Percentiles rank a stretch among this genome's conserved stretches.
These are phyloP conservation scores for Malthinus seriepunctatus DNA, from an alignment of 2,888 invertebrate genomes.

Conservation along the genomic window DNA sequence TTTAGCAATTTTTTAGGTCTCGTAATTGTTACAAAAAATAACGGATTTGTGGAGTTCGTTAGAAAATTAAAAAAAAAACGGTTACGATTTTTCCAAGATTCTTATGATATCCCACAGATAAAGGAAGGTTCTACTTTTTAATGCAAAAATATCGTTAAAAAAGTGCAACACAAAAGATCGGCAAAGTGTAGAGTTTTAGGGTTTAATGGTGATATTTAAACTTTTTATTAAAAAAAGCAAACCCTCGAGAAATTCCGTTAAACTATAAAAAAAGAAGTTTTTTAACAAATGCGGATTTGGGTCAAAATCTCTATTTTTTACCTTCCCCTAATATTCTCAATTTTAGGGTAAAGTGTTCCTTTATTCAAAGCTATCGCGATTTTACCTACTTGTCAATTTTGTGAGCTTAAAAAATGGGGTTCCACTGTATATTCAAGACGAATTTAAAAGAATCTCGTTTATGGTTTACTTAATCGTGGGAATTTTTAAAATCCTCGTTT, in stretches of 20 bases:
- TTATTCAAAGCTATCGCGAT: conserved; percentile 44
- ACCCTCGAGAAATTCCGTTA: conserved; percentile 51
- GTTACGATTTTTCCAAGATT: too few species aligned
- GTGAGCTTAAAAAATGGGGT: conserved; percentile 39
- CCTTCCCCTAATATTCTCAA: conserved; percentile 44
- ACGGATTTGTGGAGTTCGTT: too few species aligned
- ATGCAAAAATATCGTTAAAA: conserved; percentile 25
- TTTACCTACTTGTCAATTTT: conserved; percentile 49
- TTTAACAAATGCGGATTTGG: conserved; percentile 44
- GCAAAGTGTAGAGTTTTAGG: conserved; percentile 34
- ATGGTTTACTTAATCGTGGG: conserved; percentile 39
- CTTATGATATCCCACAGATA: too few species aligned
- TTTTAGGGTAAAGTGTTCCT: conserved; percentile 48
- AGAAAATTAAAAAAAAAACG: too few species aligned
- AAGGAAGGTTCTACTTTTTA: too few species aligned
- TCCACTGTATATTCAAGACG: conserved; percentile 38
- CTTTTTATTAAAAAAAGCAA: conserved; percentile 34
- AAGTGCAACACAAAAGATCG: conserved; percentile 25
- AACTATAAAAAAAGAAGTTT: conserved; percentile 40
- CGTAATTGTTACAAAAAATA: too few species aligned
- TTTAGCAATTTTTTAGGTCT: neutral
- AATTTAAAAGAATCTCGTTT: conserved; percentile 40
- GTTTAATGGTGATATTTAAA: conserved; percentile 40
- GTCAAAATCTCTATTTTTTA: conserved; percentile 39
- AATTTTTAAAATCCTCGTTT: conserved; percentile 22